These are phyloP conservation scores for Aplidium turbinatum DNA, from an alignment of 23 tunicate genomes.

Conservation along the genomic window DNA sequence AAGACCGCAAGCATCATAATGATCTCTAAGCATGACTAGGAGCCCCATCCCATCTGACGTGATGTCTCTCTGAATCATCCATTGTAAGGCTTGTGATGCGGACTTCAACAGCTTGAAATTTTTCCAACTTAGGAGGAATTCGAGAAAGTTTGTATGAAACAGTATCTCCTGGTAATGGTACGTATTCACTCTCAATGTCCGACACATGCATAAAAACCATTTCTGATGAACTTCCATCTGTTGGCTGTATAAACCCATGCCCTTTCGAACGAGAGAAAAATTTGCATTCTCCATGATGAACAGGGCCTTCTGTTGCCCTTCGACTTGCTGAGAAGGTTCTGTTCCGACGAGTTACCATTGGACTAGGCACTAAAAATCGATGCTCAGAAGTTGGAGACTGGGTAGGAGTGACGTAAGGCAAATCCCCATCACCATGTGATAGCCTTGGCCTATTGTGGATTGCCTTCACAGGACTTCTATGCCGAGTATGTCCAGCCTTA, in stretches of 20 bases:
- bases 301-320: conserved; percentile 85
- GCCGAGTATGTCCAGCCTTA: too few relatives aligned
- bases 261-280: conserved; percentile 91
- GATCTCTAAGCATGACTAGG: conserved; percentile 36
- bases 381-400: conserved; percentile 80
- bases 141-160: conserved; percentile 70
- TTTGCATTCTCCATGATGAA: conserved; percentile 65
- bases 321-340: conserved; percentile 82
- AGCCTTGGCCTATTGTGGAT: conserved; percentile 57
- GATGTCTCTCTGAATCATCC: conserved; percentile 47
- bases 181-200: conserved; percentile 84
- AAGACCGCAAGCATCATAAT: too few relatives aligned
- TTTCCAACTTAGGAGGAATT: conserved; percentile 80
- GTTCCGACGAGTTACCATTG: conserved; percentile 80
- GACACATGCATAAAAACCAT: conserved; percentile 83
- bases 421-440: conserved; percentile 52
- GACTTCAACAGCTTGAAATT: conserved; percentile 94
- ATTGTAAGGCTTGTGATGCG: conserved; percentile 44
- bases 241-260: conserved; percentile 84
- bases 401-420: conserved; percentile 69
- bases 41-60: conserved; percentile 67
- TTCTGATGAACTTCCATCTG: conserved; percentile 40
- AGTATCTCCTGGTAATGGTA: conserved; percentile 70
- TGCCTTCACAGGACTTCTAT: too few relatives aligned
- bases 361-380: conserved; percentile 80